Conservation (phyloP, 2,797 vertebrate genomes). For the Channallabes apus region DNA sequence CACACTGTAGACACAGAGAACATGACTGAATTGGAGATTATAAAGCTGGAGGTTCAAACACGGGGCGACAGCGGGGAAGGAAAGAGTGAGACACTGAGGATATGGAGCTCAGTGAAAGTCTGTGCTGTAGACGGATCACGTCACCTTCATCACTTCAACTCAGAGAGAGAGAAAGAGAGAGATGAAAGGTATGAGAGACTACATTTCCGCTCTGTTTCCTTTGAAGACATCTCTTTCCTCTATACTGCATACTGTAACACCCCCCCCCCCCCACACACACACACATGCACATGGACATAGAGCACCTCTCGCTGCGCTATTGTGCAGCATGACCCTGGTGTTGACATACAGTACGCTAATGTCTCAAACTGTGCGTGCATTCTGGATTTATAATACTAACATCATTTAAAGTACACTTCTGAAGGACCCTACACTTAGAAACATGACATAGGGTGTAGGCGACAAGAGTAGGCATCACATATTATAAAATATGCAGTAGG, state of each 20-base stretch:
- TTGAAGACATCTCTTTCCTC: neutral
- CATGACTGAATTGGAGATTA: neutral
- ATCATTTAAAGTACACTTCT: neutral
- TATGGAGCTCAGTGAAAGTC: neutral
- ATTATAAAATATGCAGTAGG: neutral
- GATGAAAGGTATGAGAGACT: slow-evolving; percentile 4
- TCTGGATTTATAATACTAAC: neutral
- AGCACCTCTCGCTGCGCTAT: too few species aligned
- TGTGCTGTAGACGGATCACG: neutral
- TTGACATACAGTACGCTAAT: neutral
- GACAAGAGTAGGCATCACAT: neutral
- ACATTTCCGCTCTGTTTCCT: neutral
- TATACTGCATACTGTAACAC: neutral
- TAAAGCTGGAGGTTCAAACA: neutral
- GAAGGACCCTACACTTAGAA: neutral
- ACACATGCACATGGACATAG: neutral
- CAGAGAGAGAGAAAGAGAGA: slow-evolving; percentile 13
- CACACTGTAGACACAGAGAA: neutral
- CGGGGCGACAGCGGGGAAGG: neutral
- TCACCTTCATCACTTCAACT: neutral
- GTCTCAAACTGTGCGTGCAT: neutral
- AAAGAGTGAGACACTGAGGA: neutral
- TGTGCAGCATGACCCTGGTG: neutral
- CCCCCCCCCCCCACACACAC: slow-evolving; percentile 2
- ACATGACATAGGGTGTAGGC: neutral